Base-by-base conservation (phyloP, 2,797 vertebrate species). In the Basileuterus tristriatus region DNA sequence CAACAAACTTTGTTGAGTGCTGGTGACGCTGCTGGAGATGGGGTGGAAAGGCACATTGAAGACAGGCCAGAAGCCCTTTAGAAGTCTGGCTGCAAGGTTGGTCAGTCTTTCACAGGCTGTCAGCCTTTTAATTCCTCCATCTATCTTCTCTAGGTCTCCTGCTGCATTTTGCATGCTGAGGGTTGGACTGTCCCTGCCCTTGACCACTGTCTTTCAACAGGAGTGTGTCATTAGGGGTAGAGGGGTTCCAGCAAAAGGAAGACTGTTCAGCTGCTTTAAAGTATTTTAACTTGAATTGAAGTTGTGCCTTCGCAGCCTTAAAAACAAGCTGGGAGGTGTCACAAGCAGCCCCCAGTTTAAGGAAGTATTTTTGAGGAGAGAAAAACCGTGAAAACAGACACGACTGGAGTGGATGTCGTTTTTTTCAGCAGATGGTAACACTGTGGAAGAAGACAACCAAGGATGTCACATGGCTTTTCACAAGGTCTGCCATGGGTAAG, bases 331-430 rank as follows among this genome's bases (percentile, higher is more conserved):
- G 6, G 19, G 58, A 39, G n/a, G 36, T 0, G 0, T 75, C 59
- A 17, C 0, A 0, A 68, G 37, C 27, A 41, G 70, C 18, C 32
- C 16, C 21, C 11, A 4, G 8, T 49, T 39, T 56, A 56, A 56
- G n/a, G 64, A 82, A 56, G 13, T 41, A 30, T 34, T 75, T 74
- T 43, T 22, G 46, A 79, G 47, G 46, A n/a, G 20, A 69, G 30
- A 29, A 53, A 85, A 74, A 2, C 26, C 6, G 0, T 27, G 41
- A 55, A n/a, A 79, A 37, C 10, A 65, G 36, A 59, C 44, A 1
- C 0, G 1, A 21, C 41, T 62, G 18, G 24, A 59, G 72, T 6
- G 6, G 43, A n/a, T 72, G 62, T 58, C 18, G 3, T 15, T 30
- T 75, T 75, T 41, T 85, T 72, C 24, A 20, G 39, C 30, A 71